phyloP scores from a whole-genome alignment of 2,888 invertebrate species.

The Ennomos fuscantarius region DNA sequence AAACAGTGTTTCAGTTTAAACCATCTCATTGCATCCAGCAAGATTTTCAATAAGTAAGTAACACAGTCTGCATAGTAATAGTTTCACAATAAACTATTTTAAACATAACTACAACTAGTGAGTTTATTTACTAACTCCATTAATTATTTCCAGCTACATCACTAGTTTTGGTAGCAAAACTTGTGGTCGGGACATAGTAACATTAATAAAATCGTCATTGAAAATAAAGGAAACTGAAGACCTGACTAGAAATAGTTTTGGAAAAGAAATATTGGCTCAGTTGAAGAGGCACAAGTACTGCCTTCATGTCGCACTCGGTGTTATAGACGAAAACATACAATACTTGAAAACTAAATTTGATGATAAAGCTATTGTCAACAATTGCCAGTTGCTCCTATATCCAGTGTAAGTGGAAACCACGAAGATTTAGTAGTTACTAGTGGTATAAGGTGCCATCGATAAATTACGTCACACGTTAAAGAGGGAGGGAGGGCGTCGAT shows the following conservation, averaged over 20 bases:
- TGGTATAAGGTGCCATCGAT: no score
- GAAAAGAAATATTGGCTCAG: constrained; percentile 31
- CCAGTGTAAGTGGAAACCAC: constrained; percentile 82
- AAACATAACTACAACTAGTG: constrained; percentile 10
- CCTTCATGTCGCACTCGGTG: constrained; percentile 85
- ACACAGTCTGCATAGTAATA: no score
- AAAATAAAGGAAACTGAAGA: constrained; percentile 25
- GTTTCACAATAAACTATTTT: no score
- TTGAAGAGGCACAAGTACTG: constrained; percentile 87
- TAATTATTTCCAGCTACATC: constrained; percentile 72
- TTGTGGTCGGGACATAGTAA: constrained; percentile 69
- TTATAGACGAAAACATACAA: constrained; percentile 85
- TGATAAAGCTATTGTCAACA: constrained; percentile 82
- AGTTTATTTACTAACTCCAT: neutral
- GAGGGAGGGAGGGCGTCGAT: no score
- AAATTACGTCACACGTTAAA: no score
- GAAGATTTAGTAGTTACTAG: no score
- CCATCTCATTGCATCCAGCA: constrained; percentile 65
- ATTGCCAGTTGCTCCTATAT: constrained; percentile 88
- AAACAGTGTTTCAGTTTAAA: constrained; percentile 78
- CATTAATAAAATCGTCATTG: constrained; percentile 63
- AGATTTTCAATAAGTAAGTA: constrained; percentile 74
- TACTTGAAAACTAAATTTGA: constrained; percentile 83
- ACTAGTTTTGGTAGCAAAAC: constrained; percentile 84
- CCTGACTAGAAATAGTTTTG: constrained; percentile 25